Evolutionary conservation across 2,113 vertebrate species (phyloP), one percentile per base, ranked within the genome.

Genomic region (Vidua macroura): DNA sequence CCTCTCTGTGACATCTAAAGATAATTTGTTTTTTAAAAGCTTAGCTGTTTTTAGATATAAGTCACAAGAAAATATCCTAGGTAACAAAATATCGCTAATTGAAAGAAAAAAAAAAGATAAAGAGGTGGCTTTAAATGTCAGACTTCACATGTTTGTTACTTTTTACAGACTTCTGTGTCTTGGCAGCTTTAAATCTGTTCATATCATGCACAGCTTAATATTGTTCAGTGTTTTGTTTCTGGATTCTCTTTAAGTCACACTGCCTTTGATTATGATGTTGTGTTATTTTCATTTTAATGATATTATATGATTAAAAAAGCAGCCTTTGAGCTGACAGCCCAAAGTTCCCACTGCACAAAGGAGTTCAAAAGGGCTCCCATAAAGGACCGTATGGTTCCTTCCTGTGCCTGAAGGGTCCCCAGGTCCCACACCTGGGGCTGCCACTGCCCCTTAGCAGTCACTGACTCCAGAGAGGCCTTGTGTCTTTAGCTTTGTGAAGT

Each of bases 341-440:
- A 23, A 53, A 49, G 22, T 18, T 59, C 21, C 22, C 19, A 41
- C 19, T 69, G 43, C 43, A 16, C 39, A 51, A 44, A 74, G 56
- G 9, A 62, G 7, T 44, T 55, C 43, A 21, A 12, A 67, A 79
- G 7, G 27, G 28, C 27, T 81, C 51, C 56, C 27, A 20, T 7
- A 28, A 66, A 37, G 52, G 27, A 52, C 10, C 0, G 0, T 21
- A 6, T 8, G 5, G 44, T 51, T 22, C 55, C 13, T 25, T n/a
- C 33, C 8, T 41, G 37, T 48, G 46, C 13, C 51, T 74, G 3
- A 0, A 52, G 63, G 20, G 18, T 33, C 43, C 31, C 35, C 22
- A 56, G 0, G 25, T 64, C 18, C 52, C 2, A 9, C 20, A 23
- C 7, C 35, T 0, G 2, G 30, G 17, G 43, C 20, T 55, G 41